Evolutionary conservation across 1,140 invertebrate genomes (phyloP), one percentile per base, ranked within the genome.

Genomic region (Drosophila seguyi): DNA sequence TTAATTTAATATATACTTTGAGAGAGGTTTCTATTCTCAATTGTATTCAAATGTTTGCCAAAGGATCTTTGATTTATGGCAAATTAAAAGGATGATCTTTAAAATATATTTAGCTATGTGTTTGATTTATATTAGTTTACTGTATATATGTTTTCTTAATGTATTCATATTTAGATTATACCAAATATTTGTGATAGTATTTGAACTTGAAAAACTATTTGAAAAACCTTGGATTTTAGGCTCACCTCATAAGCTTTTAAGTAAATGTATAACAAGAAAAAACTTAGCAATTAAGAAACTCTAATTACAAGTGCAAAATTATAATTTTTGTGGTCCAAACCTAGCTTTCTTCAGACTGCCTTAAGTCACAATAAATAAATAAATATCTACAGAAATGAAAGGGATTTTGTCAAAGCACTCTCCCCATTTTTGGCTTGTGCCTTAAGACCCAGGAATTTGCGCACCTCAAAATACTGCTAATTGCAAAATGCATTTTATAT

Each of bases 401-500:
- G 25, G 13, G 27, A 41, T 41, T 31, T 25, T n/a, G 27, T 4
- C 11, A 41, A 62, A 16, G 25, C 25, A n/a, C 14, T 59, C 13
- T 22, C 6, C 53, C n/a, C n/a, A n/a, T n/a, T n/a, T n/a, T n/a
- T n/a, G n/a, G 10, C 8, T 36, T 38, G 2, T 36, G 31, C 55
- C 38, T 25, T 16, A 56, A 36, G 13, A n/a, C 25, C 20, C 61
- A 1, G 56, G 38, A 34, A 65, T 65, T 65, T 65, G 57, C 8
- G 14, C 55, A 25, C 61, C 38, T 34, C 29, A 10, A 38, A 29
- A 20, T 6, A 20, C 14, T 61, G 56, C 61, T 65, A 65, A 65
- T 65, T 65, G 56, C 27, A 18, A 42, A 61, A 44, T 42, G 22
- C 61, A 65, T 65, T 61, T 62, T 61, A 34, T 42, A 62, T 60